Evolutionary conservation across 2,888 invertebrate genomes (phyloP).

Genomic region (Stenurella melanura): DNA sequence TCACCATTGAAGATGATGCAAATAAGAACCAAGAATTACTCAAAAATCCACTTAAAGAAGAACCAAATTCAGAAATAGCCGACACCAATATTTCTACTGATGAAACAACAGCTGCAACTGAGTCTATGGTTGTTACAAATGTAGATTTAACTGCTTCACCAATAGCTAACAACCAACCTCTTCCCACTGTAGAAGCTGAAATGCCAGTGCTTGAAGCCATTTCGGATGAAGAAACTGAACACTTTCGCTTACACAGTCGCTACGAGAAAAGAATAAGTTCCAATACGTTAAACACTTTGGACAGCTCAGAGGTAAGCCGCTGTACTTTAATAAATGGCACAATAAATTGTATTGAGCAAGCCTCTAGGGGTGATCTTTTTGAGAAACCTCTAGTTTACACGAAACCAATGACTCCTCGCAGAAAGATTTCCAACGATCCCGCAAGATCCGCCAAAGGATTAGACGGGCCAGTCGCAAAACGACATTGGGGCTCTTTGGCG

Average conservation of each 20-base stretch:
- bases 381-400: slow-evolving; percentile 27
- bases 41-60: not conserved
- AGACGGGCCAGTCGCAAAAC: not conserved
- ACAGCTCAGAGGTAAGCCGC: slow-evolving; percentile 13
- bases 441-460: not conserved
- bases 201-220: slow-evolving; percentile 42
- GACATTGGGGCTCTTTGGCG: not conserved
- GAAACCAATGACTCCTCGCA: not conserved
- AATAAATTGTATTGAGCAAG: not conserved
- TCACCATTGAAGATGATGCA: not conserved
- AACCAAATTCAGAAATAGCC: not conserved
- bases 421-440: not conserved
- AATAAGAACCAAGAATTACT: not conserved
- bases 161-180: not conserved
- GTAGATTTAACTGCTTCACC: not conserved
- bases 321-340: slow-evolving; percentile 18
- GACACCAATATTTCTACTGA: not conserved
- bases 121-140: not conserved
- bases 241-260: not conserved
- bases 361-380: not conserved
- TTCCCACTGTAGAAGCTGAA: not conserved
- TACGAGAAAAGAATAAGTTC: slow-evolving; percentile 2
- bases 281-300: not conserved
- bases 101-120: not conserved
- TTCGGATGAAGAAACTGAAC: slow-evolving; percentile 42